Percentiles rank a stretch among this genome's conserved stretches.
phyloP scores from a whole-genome alignment of 2,113 vertebrate species.

The Oryctolagus cuniculus region mOryCun1.1 NC_091441.1:50756501-50757000 shows the following conservation, averaged over 20 bases:
- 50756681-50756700: background rate
- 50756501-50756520: constrained; percentile 47
- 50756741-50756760: background rate
- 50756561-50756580: constrained; percentile 39
- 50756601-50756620: background rate
- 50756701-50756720: background rate
- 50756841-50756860: background rate
- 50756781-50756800: rapidly evolving
- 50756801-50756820: too few relatives aligned
- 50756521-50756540: background rate
- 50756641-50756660: background rate
- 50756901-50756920: background rate
- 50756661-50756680: background rate
- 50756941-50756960: background rate
- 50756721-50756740: background rate
- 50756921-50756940: background rate
- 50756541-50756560: background rate
- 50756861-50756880: background rate
- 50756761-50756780: rapidly evolving
- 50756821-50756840: rapidly evolving
- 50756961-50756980: background rate
- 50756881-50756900: background rate
- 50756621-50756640: constrained; percentile 1
- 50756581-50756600: background rate
- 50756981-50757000: background rate